Evolutionary conservation across 2,888 invertebrate species (phyloP).

Genomic region (Drosophila aldrichi): DNA sequence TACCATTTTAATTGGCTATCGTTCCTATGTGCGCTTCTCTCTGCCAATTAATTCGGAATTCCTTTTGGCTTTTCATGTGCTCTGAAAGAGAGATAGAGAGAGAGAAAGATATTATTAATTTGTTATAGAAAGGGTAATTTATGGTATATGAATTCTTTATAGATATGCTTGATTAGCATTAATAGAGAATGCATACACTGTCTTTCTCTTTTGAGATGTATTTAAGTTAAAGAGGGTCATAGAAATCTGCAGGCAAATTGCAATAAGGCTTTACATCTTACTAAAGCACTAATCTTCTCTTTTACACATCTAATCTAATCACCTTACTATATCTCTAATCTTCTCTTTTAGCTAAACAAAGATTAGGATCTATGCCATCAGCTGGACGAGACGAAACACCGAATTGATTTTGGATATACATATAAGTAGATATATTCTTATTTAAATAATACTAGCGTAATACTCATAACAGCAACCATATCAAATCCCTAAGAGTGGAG

Average conservation of each 20-base stretch:
- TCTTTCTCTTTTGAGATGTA: no score
- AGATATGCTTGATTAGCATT: neutral
- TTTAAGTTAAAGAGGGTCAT: no score
- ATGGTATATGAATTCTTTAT: neutral
- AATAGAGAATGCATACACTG: neutral
- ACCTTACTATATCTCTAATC: neutral
- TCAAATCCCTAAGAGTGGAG: neutral
- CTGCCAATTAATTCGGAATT: constrained; percentile 12
- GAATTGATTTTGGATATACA: neutral
- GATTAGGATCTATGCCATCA: neutral
- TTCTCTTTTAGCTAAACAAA: neutral
- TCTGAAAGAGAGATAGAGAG: no score
- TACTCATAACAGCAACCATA: neutral
- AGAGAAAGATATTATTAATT: neutral
- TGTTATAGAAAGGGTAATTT: neutral
- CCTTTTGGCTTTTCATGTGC: neutral
- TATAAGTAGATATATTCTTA: neutral
- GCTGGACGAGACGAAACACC: neutral
- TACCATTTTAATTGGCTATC: neutral
- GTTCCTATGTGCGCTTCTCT: neutral
- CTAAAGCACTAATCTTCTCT: no score
- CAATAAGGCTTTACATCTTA: neutral
- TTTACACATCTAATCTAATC: no score
- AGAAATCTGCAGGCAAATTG: neutral
- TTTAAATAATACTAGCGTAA: neutral